Evolutionary conservation across 2,113 vertebrate genomes (phyloP).

Genomic region (Siniperca knerii): DNA sequence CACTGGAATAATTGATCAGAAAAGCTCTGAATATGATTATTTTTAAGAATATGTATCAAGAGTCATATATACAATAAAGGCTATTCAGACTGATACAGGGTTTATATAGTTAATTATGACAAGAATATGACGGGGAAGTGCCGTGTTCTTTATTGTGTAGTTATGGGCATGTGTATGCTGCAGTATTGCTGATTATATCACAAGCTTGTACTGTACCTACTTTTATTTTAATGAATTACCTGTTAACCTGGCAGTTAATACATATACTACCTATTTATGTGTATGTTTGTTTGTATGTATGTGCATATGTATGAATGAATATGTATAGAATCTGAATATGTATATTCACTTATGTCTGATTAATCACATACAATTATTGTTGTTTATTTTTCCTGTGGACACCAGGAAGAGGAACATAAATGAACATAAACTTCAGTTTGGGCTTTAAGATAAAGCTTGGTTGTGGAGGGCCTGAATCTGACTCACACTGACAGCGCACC

Average conservation of each 20-base stretch:
- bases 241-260: neutral
- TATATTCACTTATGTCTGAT: neutral
- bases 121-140: neutral
- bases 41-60: neutral
- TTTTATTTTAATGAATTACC: neutral
- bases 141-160: neutral
- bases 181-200: neutral
- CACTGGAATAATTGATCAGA: neutral
- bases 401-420: neutral
- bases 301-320: too few species aligned
- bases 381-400: neutral
- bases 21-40: neutral
- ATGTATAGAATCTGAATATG: too few species aligned
- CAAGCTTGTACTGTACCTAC: neutral
- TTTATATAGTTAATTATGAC: neutral
- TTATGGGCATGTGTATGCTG: neutral
- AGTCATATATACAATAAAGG: neutral
- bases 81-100: neutral
- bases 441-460: neutral
- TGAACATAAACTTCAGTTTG: neutral
- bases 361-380: too few species aligned
- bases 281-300: neutral
- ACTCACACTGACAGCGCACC: neutral
- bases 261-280: neutral
- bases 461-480: neutral